Evolutionary conservation across 1,140 invertebrate genomes (phyloP), one percentile per base, ranked within the genome.

Genomic region (Portunus trituberculatus): DNA sequence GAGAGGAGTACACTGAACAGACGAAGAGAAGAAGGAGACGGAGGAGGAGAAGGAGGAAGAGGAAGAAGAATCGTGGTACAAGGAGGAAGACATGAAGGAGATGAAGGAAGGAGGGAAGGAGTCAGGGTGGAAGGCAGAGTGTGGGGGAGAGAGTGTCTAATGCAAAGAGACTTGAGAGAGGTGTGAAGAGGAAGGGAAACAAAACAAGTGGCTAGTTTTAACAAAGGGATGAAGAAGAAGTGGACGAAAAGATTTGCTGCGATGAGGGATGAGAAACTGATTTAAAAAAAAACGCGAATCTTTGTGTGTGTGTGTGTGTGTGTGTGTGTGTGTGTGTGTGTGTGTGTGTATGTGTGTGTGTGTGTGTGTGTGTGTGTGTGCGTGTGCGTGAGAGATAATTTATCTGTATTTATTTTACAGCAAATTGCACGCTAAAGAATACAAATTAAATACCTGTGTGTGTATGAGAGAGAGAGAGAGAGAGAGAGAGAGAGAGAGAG

Each of bases 101-200:
- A 46, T 7, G 7, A 8, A 45, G 20, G 29, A 89, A n/a, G 87
- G 20, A 89, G 39, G 45, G 48, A 28, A n/a, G 67, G 25, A 76
- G 1, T 39, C 39, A 39, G 39, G 39, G 28, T 4, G n/a, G 83
- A 28, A 86, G 16, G 83, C 28, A 31, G 28, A 86, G 83, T 28
- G 32, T 86, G 83, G 28, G 14, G 86, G 20, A n/a, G 28, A 91
- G 59, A 48, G 48, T 59, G 31, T 59, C 89, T 76, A 76, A 76
- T 76, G 67, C 67, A 76, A 76, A 76, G 67, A 76, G 67, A 76
- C 20, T 76, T 76, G 20, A 76, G n/a, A 76, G n/a, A 76, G n/a
- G 67, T n/a, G 67, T 76, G 67, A 76, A 25, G 67, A n/a, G 67
- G 20, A n/a, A 76, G n/a, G 67, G 67, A n/a, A 76, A 76, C 20